Evolutionary conservation across 1,140 invertebrate genomes (phyloP).

Genomic region (Rhopalosiphum padi): DNA sequence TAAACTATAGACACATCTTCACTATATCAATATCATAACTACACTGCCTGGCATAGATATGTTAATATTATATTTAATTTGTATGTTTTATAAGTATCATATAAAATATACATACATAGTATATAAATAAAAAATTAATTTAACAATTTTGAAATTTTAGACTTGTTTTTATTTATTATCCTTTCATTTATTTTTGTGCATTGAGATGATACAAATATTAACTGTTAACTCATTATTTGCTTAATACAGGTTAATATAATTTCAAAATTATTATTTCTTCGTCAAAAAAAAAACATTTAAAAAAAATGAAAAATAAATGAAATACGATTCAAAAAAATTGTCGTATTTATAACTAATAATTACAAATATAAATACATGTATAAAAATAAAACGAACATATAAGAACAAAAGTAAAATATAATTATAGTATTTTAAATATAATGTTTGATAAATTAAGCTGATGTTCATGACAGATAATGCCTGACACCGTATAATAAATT

Average conservation of each 20-base stretch:
- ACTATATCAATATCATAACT: conserved; percentile 8
- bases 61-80: conserved; percentile 14
- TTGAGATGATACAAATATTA: not conserved
- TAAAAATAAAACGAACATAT: not conserved
- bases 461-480: not conserved
- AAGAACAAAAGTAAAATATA: conserved; percentile 4
- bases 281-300: not conserved
- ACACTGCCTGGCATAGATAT: conserved; percentile 31
- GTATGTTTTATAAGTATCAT: not conserved
- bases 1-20: conserved; percentile 8
- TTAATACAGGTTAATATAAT: not conserved
- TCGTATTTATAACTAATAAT: not conserved
- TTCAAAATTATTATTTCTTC: not conserved
- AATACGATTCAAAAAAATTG: not conserved
- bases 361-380: conserved; percentile 3
- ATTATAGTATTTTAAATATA: not conserved
- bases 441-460: not conserved
- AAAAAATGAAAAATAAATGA: not conserved
- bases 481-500: not conserved
- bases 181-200: not conserved
- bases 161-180: conserved; percentile 22
- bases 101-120: conserved; percentile 1
- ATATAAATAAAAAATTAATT: conserved; percentile 13
- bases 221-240: not conserved
- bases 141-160: conserved; percentile 15